These are phyloP conservation scores for Epicauta chinensis DNA, from an alignment of 1,140 invertebrate species.

Conservation along the genomic window DNA sequence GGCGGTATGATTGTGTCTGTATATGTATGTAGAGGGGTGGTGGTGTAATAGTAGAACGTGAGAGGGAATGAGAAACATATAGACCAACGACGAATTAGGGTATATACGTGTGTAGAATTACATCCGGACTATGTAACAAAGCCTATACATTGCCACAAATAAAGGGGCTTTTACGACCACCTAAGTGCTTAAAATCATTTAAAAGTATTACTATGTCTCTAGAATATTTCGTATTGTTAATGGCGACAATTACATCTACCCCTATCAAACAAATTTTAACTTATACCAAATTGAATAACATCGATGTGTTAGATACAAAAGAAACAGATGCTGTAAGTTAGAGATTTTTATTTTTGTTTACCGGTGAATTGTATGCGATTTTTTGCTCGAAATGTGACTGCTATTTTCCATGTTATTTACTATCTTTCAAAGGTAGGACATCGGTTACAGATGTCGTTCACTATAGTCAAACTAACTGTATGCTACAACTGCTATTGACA, in stretches of 20 bases:
- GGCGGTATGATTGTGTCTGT: neutral
- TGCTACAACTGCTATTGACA: neutral
- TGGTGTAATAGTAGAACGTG: neutral
- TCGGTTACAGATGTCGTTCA: neutral
- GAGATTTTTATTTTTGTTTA: no score
- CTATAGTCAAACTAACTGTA: neutral
- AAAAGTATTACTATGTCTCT: slow-evolving; percentile 10
- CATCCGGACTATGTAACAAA: slow-evolving; percentile 15
- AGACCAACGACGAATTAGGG: slow-evolving; percentile 4
- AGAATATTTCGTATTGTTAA: slow-evolving; percentile 1
- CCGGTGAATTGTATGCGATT: no score
- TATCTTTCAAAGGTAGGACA: neutral
- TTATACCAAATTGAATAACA: no score
- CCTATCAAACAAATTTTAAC: no score
- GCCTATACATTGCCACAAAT: slow-evolving; percentile 16
- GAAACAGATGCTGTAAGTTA: no score
- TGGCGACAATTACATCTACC: no score
- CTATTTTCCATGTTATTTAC: neutral
- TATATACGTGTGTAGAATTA: slow-evolving; percentile 16
- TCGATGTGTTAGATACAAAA: no score
- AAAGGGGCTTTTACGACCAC: slow-evolving; percentile 9
- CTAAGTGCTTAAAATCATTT: slow-evolving; percentile 17
- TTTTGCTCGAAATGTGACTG: no score
- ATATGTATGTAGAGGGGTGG: neutral
- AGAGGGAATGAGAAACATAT: no score